Evolutionary conservation across 1,140 invertebrate species (phyloP).

Genomic region (Ips typographus): DNA sequence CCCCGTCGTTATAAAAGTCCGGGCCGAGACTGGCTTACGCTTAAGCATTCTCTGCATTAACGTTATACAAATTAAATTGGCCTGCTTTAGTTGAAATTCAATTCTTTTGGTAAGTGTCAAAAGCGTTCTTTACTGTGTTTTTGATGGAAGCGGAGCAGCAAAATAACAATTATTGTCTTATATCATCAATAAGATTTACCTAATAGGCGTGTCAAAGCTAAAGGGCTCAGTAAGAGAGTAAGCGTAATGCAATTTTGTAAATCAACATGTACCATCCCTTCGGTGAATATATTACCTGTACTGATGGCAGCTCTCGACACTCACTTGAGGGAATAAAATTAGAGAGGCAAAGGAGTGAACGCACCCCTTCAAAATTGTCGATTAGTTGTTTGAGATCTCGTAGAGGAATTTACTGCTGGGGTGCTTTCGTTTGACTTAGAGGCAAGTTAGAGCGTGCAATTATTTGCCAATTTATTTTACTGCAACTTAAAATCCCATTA

Average conservation of each 20-base stretch:
- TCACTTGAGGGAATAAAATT: slow-evolving; percentile 34
- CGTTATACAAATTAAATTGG: slow-evolving; percentile 33
- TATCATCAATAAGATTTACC: too few species aligned
- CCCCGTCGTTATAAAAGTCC: slow-evolving; percentile 32
- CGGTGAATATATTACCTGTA: slow-evolving; percentile 36
- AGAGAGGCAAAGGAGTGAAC: slow-evolving; percentile 22
- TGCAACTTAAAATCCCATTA: too few species aligned
- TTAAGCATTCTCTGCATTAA: slow-evolving; percentile 21
- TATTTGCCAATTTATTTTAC: background rate
- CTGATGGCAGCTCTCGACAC: slow-evolving; percentile 28
- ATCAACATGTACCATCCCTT: slow-evolving; percentile 32
- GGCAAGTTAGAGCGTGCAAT: slow-evolving; percentile 3
- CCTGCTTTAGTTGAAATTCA: too few species aligned
- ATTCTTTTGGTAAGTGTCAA: too few species aligned
- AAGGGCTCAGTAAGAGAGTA: slow-evolving; percentile 18
- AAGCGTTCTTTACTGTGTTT: too few species aligned
- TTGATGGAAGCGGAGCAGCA: too few species aligned
- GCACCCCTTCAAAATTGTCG: slow-evolving; percentile 22
- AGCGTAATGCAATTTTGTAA: slow-evolving; percentile 35
- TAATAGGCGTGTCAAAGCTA: background rate
- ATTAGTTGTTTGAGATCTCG: slow-evolving; percentile 27
- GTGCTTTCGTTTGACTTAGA: background rate
- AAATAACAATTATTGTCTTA: too few species aligned
- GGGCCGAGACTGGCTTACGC: slow-evolving; percentile 12
- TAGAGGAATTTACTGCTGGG: slow-evolving; percentile 13